Base-by-base conservation (phyloP, 2,888 invertebrate genomes). In the Agriotes lineatus region DNA sequence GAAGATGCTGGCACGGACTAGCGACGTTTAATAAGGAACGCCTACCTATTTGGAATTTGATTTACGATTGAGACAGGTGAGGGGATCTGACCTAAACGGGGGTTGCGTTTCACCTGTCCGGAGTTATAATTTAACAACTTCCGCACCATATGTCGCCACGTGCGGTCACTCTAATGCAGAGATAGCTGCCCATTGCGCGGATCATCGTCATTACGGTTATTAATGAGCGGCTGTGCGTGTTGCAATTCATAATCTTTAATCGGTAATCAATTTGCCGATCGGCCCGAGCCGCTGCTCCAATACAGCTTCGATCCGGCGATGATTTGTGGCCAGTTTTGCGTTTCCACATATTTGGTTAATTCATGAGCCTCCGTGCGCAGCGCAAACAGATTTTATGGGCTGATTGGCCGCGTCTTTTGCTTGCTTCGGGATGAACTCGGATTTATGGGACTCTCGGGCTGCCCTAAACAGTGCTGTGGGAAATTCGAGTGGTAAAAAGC, bases 21-120 rank as follows among this genome's bases (percentile, higher is more conserved):
- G 64, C 63, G 61, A 65, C 45, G 60, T 74, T 76, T 79, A 80
- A 78, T 78, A 78, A 77, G 80, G 78, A 79, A 79, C 80, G 80
- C 80, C 80, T 79, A 79, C 79, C 80, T 79, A 80, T 80, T 80
- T 80, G 78, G 73, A 79, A 78, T 79, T 79, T 80, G 80, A 80
- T 80, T 80, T 80, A 80, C 75, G 78, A 77, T 74, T 75, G 66
- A 64, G 70, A 76, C 77, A 76, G 76, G 77, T 76, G 77, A 75
- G 72, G 73, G 70, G 64, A 70, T 72, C 69, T 70, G 67, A 71
- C 71, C 63, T 60, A 69, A 71, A 67, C 39, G 66, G 57, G 72
- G 68, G 70, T 64, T 66, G 65, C 56, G 71, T 63, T 72, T 67
- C 74, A 74, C 75, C 75, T 75, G 75, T 74, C 74, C 69, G 69